phyloP scores from a whole-genome alignment of 2,888 invertebrate genomes.

The Spodoptera picta region DNA sequence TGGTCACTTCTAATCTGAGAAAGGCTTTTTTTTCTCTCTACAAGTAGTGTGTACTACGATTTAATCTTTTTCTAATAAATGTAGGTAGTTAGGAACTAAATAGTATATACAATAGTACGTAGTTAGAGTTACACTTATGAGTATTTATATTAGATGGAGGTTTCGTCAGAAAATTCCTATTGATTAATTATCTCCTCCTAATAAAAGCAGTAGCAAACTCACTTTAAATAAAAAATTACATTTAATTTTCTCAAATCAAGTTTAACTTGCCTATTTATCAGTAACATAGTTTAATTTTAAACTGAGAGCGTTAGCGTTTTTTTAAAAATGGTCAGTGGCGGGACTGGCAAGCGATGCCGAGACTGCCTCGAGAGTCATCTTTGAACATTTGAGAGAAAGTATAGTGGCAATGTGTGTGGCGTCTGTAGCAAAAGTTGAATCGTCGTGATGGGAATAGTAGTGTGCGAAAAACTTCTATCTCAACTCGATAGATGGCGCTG shows the following conservation, averaged over 20 bases:
- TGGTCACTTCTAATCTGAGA: background rate
- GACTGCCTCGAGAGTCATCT: constrained; percentile 38
- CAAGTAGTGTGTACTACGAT: too few species aligned
- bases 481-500: constrained; percentile 45
- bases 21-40: background rate
- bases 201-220: too few species aligned
- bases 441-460: background rate
- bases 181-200: too few species aligned
- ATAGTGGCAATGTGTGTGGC: background rate
- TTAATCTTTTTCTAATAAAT: too few species aligned
- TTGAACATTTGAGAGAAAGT: constrained; percentile 11
- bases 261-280: background rate
- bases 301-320: background rate
- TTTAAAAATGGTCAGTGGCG: background rate
- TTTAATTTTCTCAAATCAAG: too few species aligned
- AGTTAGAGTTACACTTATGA: too few species aligned
- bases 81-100: too few species aligned
- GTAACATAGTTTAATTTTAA: too few species aligned
- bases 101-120: too few species aligned
- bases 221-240: too few species aligned
- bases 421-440: background rate
- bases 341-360: too few species aligned
- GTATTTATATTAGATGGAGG: constrained; percentile 1
- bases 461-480: constrained; percentile 11
- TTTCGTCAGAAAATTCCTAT: too few species aligned